Evolutionary conservation across 2,113 vertebrate genomes (phyloP).

Genomic region (Podarcis raffonei): DNA sequence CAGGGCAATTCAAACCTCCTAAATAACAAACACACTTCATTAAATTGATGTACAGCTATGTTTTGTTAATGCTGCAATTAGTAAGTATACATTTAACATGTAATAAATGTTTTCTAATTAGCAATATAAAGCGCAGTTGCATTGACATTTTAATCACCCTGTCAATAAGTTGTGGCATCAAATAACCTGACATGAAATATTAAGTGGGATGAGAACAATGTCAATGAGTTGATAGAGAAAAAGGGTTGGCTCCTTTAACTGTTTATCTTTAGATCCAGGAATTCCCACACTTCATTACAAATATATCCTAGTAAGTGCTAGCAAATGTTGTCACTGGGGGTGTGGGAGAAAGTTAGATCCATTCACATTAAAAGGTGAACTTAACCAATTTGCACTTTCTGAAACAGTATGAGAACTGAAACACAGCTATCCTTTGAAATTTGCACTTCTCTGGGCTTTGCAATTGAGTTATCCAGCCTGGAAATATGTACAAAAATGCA

Average conservation of each 20-base stretch:
- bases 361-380: too few relatives aligned
- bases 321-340: neutral
- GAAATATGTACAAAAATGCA: too few relatives aligned
- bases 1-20: neutral
- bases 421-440: too few relatives aligned
- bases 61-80: constrained; percentile 37
- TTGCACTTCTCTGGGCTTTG: too few relatives aligned
- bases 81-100: constrained; percentile 2
- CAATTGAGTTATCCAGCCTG: too few relatives aligned
- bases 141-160: constrained; percentile 23
- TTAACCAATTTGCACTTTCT: too few relatives aligned
- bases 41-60: neutral
- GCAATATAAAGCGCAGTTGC: constrained; percentile 25
- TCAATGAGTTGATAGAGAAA: neutral
- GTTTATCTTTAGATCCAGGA: neutral
- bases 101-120: constrained; percentile 30
- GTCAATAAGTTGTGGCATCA: constrained; percentile 30
- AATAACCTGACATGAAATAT: constrained; percentile 23
- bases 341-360: too few relatives aligned
- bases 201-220: constrained; percentile 12
- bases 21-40: constrained; percentile 17
- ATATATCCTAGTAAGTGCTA: neutral
- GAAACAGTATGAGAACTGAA: too few relatives aligned
- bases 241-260: neutral
- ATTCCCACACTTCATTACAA: neutral